Evolutionary conservation across 2,888 invertebrate species (phyloP).

Genomic region (Noctuana brunneofusca): DNA sequence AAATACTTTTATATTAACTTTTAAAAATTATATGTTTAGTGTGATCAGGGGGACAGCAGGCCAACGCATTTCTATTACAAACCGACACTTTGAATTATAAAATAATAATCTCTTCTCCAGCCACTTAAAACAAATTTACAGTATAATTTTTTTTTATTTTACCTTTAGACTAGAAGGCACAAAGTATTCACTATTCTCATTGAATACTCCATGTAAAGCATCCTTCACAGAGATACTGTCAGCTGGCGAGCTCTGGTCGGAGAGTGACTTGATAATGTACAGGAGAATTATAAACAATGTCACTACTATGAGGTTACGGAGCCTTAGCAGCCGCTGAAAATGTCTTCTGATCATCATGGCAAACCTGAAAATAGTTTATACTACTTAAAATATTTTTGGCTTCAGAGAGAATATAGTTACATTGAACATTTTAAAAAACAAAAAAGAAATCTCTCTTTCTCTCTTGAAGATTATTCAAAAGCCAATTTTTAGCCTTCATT

Average conservation of each 20-base stretch:
- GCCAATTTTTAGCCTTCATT: too few relatives aligned
- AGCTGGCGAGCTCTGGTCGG: constrained; percentile 39
- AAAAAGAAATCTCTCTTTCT: too few relatives aligned
- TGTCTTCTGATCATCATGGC: constrained; percentile 49
- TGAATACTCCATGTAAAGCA: constrained; percentile 31
- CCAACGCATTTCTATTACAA: too few relatives aligned
- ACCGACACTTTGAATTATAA: too few relatives aligned
- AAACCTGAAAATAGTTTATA: neutral
- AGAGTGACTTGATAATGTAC: constrained; percentile 53
- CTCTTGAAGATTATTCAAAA: too few relatives aligned
- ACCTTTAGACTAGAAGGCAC: constrained; percentile 59
- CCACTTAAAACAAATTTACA: too few relatives aligned
- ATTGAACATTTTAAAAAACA: too few relatives aligned
- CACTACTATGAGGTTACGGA: constrained; percentile 59
- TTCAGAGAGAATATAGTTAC: too few relatives aligned
- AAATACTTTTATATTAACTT: too few relatives aligned
- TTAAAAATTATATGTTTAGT: too few relatives aligned
- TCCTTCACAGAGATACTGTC: constrained; percentile 39
- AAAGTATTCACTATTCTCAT: constrained; percentile 48
- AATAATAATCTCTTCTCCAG: too few relatives aligned
- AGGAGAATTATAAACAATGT: constrained; percentile 57
- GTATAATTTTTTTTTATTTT: constrained; percentile 25
- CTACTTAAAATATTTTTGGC: neutral
- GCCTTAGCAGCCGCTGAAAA: constrained; percentile 54
- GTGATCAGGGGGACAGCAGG: too few relatives aligned